phyloP scores from a whole-genome alignment of 2,888 invertebrate genomes.

The Liodrosophila aerea region DNA sequence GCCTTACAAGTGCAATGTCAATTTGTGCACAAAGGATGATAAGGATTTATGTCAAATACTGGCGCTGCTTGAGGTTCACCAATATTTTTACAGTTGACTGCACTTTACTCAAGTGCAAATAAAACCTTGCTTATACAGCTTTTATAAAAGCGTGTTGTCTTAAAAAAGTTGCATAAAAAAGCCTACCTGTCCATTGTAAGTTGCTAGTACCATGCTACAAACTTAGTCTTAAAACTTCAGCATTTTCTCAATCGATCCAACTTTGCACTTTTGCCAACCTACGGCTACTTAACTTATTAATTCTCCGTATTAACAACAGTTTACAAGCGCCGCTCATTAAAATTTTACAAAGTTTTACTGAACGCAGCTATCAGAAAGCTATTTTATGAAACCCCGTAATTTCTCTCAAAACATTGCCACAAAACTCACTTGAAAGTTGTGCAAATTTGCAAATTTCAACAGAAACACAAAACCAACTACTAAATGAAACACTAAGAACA shows the following conservation, averaged over 20 bases:
- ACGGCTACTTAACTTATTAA: slow-evolving; percentile 68
- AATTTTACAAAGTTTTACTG: slow-evolving; percentile 51
- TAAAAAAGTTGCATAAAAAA: slow-evolving; percentile 4
- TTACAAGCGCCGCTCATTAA: slow-evolving; percentile 62
- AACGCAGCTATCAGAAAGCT: slow-evolving; percentile 45
- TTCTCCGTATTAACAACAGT: slow-evolving; percentile 63
- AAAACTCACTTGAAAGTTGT: slow-evolving; percentile 58
- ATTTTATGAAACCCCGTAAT: slow-evolving; percentile 45
- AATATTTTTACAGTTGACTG: slow-evolving; percentile 69
- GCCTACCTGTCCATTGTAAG: neutral
- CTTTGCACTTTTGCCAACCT: slow-evolving; percentile 57
- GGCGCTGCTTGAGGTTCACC: slow-evolving; percentile 61
- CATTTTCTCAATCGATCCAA: slow-evolving; percentile 39
- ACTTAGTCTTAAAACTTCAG: slow-evolving; percentile 32
- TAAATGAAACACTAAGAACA: neutral
- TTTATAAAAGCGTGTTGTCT: slow-evolving; percentile 8
- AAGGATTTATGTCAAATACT: slow-evolving; percentile 75
- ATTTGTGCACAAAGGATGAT: slow-evolving; percentile 76
- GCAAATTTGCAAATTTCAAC: slow-evolving; percentile 30
- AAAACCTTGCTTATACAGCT: slow-evolving; percentile 31
- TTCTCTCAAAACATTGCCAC: slow-evolving; percentile 29
- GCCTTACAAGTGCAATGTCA: slow-evolving; percentile 76
- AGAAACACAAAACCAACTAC: slow-evolving; percentile 15
- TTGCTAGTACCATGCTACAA: too few species aligned
- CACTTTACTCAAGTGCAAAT: slow-evolving; percentile 56